Evolutionary conservation across 2,888 invertebrate genomes (phyloP).

Genomic region (Allacma fusca): DNA sequence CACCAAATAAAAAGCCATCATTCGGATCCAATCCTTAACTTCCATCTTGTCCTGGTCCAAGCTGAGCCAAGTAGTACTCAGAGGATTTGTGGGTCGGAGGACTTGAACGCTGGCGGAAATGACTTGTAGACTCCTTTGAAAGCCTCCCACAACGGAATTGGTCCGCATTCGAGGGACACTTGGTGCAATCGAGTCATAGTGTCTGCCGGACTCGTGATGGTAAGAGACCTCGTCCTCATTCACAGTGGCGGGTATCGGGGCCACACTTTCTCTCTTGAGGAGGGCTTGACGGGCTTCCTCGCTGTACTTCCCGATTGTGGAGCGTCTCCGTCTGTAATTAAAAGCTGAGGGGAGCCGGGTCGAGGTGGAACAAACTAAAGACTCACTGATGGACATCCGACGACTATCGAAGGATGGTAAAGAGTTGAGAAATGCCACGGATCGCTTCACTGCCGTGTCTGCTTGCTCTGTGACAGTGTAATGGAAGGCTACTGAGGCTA

Average conservation of each 20-base stretch:
- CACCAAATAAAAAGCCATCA: slow-evolving; percentile 57
- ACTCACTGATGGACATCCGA: slow-evolving; percentile 37
- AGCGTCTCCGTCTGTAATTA: slow-evolving; percentile 20
- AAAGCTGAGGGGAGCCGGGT: slow-evolving; percentile 5
- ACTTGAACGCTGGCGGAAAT: slow-evolving; percentile 37
- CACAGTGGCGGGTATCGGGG: neutral
- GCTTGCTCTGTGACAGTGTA: slow-evolving; percentile 71
- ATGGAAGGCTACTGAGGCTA: slow-evolving; percentile 78
- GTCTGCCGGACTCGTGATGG: slow-evolving; percentile 35
- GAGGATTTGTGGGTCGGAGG: slow-evolving; percentile 39
- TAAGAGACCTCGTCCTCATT: slow-evolving; percentile 15
- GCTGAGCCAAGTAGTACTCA: slow-evolving; percentile 51
- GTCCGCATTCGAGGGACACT: neutral
- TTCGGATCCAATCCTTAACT: slow-evolving; percentile 55
- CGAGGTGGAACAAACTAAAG: slow-evolving; percentile 32
- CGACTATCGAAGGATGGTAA: slow-evolving; percentile 42
- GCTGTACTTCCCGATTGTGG: slow-evolving; percentile 38
- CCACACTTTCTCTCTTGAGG: slow-evolving; percentile 7
- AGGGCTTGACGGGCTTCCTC: slow-evolving; percentile 45
- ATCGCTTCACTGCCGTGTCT: slow-evolving; percentile 55
- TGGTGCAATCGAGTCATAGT: slow-evolving; percentile 37
- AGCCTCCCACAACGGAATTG: slow-evolving; percentile 27
- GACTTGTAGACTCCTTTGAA: slow-evolving; percentile 40
- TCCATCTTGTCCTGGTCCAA: slow-evolving; percentile 55
- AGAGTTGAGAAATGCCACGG: slow-evolving; percentile 47